A percentile compares a stretch with the other conserved stretches of the same genome.
phyloP scores from a whole-genome alignment of 2,888 invertebrate genomes.

The Xanthia togata region DNA sequence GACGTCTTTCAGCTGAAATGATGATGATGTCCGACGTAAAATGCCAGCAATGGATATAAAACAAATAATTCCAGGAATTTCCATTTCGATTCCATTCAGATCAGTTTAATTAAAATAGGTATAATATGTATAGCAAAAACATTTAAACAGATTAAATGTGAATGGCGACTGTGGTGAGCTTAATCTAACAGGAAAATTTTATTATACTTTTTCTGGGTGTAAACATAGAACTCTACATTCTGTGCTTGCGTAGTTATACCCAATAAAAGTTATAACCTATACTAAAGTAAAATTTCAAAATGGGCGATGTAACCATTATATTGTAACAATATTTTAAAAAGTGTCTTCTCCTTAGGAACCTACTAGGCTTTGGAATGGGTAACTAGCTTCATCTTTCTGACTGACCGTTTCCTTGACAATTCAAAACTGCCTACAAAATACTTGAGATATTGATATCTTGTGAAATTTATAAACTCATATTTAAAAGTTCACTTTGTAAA shows the following conservation, averaged over 20 bases:
- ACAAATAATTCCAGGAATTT: not conserved
- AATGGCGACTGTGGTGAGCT: slow-evolving; percentile 8
- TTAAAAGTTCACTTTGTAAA: too few relatives aligned
- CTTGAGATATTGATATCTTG: too few relatives aligned
- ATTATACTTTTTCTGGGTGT: slow-evolving; percentile 20
- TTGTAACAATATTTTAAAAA: not conserved
- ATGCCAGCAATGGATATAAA: not conserved
- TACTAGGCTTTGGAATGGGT: not conserved
- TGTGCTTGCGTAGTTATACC: not conserved
- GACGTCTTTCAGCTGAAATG: too few relatives aligned
- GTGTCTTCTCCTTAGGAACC: not conserved
- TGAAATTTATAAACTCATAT: too few relatives aligned
- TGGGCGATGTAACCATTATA: not conserved
- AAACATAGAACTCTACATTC: not conserved
- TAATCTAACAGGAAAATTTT: slow-evolving; percentile 48
- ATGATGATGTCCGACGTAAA: not conserved
- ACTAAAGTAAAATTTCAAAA: not conserved
- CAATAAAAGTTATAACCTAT: not conserved
- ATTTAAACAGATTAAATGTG: not conserved
- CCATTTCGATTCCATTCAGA: not conserved
- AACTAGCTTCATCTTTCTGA: not conserved
- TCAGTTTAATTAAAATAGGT: not conserved
- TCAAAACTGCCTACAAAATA: too few relatives aligned
- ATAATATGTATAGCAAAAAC: not conserved
- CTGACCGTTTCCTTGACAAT: too few relatives aligned